Evolutionary conservation across 2,113 vertebrate genomes (phyloP), one percentile per base, ranked within the genome.

Genomic region (Callospermophilus lateralis): DNA sequence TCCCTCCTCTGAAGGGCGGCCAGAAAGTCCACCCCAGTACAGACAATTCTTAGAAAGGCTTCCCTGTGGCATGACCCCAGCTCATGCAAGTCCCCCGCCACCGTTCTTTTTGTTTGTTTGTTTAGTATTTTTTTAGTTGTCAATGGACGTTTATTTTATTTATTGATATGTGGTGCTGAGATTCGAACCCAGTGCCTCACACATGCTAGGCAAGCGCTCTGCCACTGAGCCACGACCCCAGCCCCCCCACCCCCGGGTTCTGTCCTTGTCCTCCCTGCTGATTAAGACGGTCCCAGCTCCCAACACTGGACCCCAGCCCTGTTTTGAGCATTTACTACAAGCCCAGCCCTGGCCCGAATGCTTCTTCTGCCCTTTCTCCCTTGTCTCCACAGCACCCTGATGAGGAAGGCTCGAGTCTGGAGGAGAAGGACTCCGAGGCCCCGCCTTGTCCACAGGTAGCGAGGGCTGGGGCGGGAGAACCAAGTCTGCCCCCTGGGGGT

Each of bases 21-120:
- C n/a, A 12, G 39, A 15, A 65, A 77, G 51, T 32, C 32, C 17
- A 48, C 20, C 30, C 42, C 16, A 9, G 8, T 16, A 9, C 26
- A 65, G 78, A 58, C 28, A 20, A 15, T 74, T 68, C 61, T 73
- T 0, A 12, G 6, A 80, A 39, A 78, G 63, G 24, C 67, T 15
- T 70, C 26, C 45, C 37, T 16, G 0, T 7, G 17, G 16, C 4
- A 4, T 3, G n/a, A 51, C 34, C 73, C 34, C 4, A 42, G 53
- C 45, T 55, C 42, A 20, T 4, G 30, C 9, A 55, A 1, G 4
- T 22, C 42, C 37, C 12, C 63, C 6, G 0, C 45, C 1, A 7
- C 45, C 45, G 45, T 45, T 1, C 45, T 45, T 45, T 45, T 45
- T 45, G 45, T 45, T 45, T n/a, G n/a, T n/a, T n/a, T 45, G 45